These are phyloP conservation scores for Danio albolineatus DNA, from an alignment of 2,797 vertebrate species.

Conservation along the genomic window DNA sequence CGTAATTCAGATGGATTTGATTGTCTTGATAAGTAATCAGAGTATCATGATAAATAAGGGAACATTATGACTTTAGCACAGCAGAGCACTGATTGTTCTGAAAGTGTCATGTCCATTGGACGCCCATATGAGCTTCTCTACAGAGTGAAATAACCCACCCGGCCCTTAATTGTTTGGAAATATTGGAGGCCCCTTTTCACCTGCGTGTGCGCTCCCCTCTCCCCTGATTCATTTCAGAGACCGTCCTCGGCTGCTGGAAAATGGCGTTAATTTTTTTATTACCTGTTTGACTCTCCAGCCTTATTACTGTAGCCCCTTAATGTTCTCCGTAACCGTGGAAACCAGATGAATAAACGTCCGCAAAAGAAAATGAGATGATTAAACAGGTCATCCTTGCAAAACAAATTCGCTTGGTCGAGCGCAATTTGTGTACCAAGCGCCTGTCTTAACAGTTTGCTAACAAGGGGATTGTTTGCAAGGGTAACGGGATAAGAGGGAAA, in stretches of 20 bases:
- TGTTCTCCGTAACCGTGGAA: conserved; percentile 99
- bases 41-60: conserved; percentile 79
- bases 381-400: conserved; percentile 99
- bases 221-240: conserved; percentile 90
- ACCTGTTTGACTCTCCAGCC: conserved; percentile 99
- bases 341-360: conserved; percentile 99
- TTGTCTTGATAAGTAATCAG: conserved; percentile 82
- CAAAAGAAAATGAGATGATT: conserved; percentile 99
- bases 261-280: conserved; percentile 99
- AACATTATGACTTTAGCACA: conserved; percentile 77
- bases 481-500: conserved; percentile 72
- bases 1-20: conserved; percentile 78
- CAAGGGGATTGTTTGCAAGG: conserved; percentile 85
- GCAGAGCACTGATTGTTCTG: conserved; percentile 71
- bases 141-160: conserved; percentile 83
- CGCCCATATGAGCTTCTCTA: conserved; percentile 78
- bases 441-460: conserved; percentile 88
- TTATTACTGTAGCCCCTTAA: conserved; percentile 99
- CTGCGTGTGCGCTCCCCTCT: conserved; percentile 75
- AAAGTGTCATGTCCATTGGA: conserved; percentile 81
- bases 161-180: conserved; percentile 85
- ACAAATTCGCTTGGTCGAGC: conserved; percentile 94
- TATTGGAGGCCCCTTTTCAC: conserved; percentile 72
- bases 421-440: conserved; percentile 83
- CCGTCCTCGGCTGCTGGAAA: conserved; percentile 89